phyloP scores from a whole-genome alignment of 2,113 vertebrate species.

The Urocynchramus pylzowi region DNA sequence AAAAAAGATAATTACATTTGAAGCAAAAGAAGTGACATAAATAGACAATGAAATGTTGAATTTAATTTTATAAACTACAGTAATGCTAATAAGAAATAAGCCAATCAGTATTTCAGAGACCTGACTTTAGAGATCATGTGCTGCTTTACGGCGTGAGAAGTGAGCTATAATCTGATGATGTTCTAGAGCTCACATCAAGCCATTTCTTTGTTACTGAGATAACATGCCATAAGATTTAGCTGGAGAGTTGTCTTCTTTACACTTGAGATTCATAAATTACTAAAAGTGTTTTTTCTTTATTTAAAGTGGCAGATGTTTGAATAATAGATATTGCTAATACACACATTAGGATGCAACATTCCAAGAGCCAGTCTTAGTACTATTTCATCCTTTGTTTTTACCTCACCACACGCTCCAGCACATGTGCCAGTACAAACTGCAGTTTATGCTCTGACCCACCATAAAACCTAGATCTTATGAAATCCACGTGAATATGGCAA shows the following conservation, averaged over 20 bases:
- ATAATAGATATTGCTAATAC: not conserved
- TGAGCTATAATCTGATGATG: not conserved
- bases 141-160: not conserved
- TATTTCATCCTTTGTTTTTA: not conserved
- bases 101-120: not conserved
- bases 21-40: not conserved
- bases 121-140: not conserved
- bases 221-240: not conserved
- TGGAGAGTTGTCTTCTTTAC: not conserved
- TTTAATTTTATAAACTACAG: not conserved
- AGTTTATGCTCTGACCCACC: not conserved
- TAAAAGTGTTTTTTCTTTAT: not conserved
- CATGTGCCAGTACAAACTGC: not conserved
- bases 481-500: not conserved
- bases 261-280: not conserved
- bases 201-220: not conserved
- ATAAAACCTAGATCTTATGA: not conserved
- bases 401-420: not conserved
- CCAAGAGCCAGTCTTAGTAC: not conserved
- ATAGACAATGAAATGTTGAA: not conserved
- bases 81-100: not conserved
- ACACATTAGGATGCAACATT: not conserved
- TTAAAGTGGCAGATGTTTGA: not conserved
- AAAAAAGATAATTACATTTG: not conserved
- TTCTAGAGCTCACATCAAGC: not conserved